These are phyloP conservation scores for Danio tinwini DNA, from an alignment of 2,797 vertebrate species.

Conservation along the genomic window DNA sequence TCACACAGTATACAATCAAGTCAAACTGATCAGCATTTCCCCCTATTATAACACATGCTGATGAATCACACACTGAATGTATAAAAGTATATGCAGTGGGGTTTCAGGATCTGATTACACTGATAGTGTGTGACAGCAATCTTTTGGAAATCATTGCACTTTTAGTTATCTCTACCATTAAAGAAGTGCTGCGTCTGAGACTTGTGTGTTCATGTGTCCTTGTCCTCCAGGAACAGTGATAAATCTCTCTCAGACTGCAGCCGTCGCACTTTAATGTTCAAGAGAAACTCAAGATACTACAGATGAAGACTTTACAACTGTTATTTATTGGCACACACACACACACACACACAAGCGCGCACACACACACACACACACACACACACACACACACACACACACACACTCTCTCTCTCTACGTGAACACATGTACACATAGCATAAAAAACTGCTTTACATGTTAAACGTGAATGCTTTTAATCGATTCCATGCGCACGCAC, in stretches of 20 bases:
- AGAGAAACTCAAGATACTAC: not conserved
- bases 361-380: not conserved
- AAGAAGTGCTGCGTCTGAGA: not conserved
- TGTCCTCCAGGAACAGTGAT: not conserved
- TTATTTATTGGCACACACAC: not conserved
- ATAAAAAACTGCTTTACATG: not conserved
- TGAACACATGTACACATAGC: not conserved
- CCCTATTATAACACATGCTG: not conserved
- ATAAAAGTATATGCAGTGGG: not conserved
- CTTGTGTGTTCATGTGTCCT: not conserved
- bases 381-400: too few species aligned
- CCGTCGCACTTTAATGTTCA: not conserved
- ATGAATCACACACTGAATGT: not conserved
- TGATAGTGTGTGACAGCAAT: not conserved
- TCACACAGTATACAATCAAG: too few species aligned
- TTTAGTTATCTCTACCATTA: not conserved
- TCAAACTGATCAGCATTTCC: too few species aligned
- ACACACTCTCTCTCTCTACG: too few species aligned
- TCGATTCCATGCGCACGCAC: too few species aligned
- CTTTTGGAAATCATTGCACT: not conserved
- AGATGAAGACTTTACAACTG: not conserved
- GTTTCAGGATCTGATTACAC: not conserved
- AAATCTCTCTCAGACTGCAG: conserved; percentile 11
- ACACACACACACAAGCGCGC: too few species aligned
- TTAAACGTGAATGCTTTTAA: too few species aligned